Percentiles rank a stretch among this genome's conserved stretches.
Evolutionary conservation across 2,113 vertebrate genomes (phyloP).

Genomic region (Acrocephalus kingi): DNA sequence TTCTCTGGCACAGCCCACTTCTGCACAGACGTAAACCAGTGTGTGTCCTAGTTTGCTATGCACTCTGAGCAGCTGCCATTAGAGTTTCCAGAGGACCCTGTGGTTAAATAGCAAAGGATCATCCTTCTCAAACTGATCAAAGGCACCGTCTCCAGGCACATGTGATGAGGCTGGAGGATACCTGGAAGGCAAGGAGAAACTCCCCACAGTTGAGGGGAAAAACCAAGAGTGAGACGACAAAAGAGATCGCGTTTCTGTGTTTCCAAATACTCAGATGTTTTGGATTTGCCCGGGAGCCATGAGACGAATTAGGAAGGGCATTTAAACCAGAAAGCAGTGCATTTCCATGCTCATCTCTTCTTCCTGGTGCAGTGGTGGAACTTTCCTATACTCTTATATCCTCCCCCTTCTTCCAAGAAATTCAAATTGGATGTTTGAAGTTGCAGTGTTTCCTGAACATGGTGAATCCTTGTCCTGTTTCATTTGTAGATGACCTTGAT

Average conservation of each 20-base stretch:
- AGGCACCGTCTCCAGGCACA: neutral
- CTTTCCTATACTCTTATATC: constrained; percentile 3
- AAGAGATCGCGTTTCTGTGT: neutral
- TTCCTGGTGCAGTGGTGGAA: constrained; percentile 41
- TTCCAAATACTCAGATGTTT: constrained; percentile 31
- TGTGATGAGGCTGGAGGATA: constrained; percentile 35
- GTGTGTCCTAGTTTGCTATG: constrained; percentile 51
- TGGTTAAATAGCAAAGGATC: constrained; percentile 36
- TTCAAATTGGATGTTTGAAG: constrained; percentile 51
- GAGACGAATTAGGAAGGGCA: constrained; percentile 30
- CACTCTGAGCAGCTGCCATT: constrained; percentile 1
- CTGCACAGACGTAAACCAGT: constrained; percentile 44
- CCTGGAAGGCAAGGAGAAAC: constrained; percentile 43
- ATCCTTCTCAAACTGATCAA: neutral
- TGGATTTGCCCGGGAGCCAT: constrained; percentile 55
- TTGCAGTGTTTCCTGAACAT: constrained; percentile 65
- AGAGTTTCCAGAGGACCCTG: constrained; percentile 18
- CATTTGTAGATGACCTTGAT: constrained; percentile 67
- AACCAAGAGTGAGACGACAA: neutral
- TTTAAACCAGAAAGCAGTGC: constrained; percentile 64
- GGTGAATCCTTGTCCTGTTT: constrained; percentile 66
- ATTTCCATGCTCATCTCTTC: constrained; percentile 39
- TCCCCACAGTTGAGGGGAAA: neutral
- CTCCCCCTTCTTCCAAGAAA: constrained; percentile 29
- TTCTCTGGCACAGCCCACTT: constrained; percentile 54